Evolutionary conservation across 2,888 invertebrate species (phyloP), one percentile per base, ranked within the genome.

Genomic region (Drosophila rubida): DNA sequence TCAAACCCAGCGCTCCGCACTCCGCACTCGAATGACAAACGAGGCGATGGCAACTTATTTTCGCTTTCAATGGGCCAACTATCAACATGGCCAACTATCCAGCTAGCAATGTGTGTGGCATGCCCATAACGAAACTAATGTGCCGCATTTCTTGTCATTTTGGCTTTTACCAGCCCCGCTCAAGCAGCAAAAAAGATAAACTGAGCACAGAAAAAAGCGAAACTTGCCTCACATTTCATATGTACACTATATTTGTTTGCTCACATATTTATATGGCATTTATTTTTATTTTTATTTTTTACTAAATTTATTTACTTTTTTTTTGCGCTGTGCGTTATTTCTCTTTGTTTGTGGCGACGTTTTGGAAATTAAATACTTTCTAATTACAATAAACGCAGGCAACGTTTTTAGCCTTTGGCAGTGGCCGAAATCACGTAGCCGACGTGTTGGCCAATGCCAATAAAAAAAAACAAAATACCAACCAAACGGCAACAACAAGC

Each of bases 281-380:
- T 37, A 53, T 37, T 35, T 59, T 41, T n/a, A 32, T 32, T 32
- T 32, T 35, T 11, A 11, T 65, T 58, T 54, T 35, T 58, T 54
- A 32, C 44, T 54, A 42, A 44, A 54, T 32, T 59, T 67, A 48
- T 45, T 48, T 46, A 27, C 53, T 19, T n/a, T 53, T 58, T 60
- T 41, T 22, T 32, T 51, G 44, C 41, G 7, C 32, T 32, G 35
- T 32, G 35, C 35, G 35, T 32, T 60, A 37, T 30, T 60, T 51
- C 44, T 16, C 16, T 61, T 67, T 66, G 49, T 73, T 50, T 69
- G 57, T 50, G 53, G 64, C 58, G 69, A 69, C 69, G 73, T 71
- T 69, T 74, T 81, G 77, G 87, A 80, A 88, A 80, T 88, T 89
- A 89, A 87, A 89, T 87, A 89, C 87, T 87, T 87, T 87, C 87